Evolutionary conservation across 2,888 invertebrate genomes (phyloP).

Genomic region (Apodemia zela): DNA sequence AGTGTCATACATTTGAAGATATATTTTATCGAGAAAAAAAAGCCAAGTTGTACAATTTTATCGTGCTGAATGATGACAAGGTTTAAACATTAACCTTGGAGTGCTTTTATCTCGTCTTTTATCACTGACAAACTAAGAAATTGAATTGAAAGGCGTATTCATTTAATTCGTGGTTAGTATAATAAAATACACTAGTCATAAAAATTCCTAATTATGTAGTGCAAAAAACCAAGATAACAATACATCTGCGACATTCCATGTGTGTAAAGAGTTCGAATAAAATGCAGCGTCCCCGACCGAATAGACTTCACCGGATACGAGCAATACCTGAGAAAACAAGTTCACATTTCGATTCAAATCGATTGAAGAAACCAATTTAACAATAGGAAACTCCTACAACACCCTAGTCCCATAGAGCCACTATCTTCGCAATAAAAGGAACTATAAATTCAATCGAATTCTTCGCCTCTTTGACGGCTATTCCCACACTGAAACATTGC

Average conservation of each 20-base stretch:
- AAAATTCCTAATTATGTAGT: too few relatives aligned
- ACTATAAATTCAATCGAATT: slow-evolving; percentile 59
- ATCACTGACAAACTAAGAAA: too few relatives aligned
- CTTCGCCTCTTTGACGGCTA: slow-evolving; percentile 53
- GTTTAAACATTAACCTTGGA: too few relatives aligned
- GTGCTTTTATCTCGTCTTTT: too few relatives aligned
- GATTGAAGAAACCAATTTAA: slow-evolving; percentile 32
- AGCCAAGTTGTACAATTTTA: too few relatives aligned
- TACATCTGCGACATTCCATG: background rate
- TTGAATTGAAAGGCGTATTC: too few relatives aligned
- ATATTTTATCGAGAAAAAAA: too few relatives aligned
- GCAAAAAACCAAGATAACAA: background rate
- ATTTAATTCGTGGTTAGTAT: too few relatives aligned
- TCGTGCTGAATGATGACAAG: too few relatives aligned
- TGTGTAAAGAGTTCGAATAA: background rate
- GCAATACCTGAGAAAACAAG: slow-evolving; percentile 19
- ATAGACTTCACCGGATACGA: slow-evolving; percentile 1
- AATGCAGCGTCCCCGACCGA: slow-evolving; percentile 1
- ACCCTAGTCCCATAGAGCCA: slow-evolving; percentile 32
- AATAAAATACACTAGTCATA: too few relatives aligned
- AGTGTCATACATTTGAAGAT: too few relatives aligned
- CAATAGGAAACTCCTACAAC: slow-evolving; percentile 30
- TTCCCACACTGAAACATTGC: slow-evolving; percentile 50
- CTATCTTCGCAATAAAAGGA: slow-evolving; percentile 47
- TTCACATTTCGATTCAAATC: slow-evolving; percentile 30